phyloP scores from a whole-genome alignment of 2,797 vertebrate species.

The Typhlichthys eigenmanni region DNA sequence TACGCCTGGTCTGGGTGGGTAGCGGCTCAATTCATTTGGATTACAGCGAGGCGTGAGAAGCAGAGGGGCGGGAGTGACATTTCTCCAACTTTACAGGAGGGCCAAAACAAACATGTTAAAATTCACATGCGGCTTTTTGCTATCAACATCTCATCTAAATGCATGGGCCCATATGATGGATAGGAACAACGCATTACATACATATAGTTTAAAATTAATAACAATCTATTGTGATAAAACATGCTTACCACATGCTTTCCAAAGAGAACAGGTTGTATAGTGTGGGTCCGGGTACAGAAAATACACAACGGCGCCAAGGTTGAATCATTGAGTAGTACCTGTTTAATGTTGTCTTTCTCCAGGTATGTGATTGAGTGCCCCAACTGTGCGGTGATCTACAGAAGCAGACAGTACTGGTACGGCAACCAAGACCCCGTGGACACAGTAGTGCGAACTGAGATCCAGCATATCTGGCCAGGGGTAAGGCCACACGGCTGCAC shows the following conservation, averaged over 20 bases:
- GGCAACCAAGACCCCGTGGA: conserved; percentile 98
- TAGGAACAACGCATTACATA: too few relatives aligned
- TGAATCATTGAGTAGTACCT: too few relatives aligned
- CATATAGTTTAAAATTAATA: too few relatives aligned
- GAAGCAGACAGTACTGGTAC: conserved; percentile 98
- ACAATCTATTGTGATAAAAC: too few relatives aligned
- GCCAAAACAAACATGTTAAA: too few relatives aligned
- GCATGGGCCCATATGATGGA: too few relatives aligned
- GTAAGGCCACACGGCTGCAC: conserved; percentile 70
- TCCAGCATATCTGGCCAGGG: conserved; percentile 97
- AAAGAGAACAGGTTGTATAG: too few relatives aligned
- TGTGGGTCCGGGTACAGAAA: not conserved
- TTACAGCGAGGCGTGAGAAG: conserved; percentile 4
- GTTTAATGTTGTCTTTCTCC: conserved; percentile 14
- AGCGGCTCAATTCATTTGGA: not conserved
- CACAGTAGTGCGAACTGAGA: conserved; percentile 96
- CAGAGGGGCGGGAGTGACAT: not conserved
- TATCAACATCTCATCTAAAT: too few relatives aligned
- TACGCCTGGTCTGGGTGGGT: conserved; percentile 99
- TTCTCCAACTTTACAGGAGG: too few relatives aligned
- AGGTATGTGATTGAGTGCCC: conserved; percentile 98
- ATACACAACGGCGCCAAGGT: not conserved
- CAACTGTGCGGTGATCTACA: conserved; percentile 94
- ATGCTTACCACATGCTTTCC: too few relatives aligned
- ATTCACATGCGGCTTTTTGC: too few relatives aligned